Base-by-base conservation (phyloP, 2,113 vertebrate species). In the Sinocyclocheilus anophthalmus region DNA sequence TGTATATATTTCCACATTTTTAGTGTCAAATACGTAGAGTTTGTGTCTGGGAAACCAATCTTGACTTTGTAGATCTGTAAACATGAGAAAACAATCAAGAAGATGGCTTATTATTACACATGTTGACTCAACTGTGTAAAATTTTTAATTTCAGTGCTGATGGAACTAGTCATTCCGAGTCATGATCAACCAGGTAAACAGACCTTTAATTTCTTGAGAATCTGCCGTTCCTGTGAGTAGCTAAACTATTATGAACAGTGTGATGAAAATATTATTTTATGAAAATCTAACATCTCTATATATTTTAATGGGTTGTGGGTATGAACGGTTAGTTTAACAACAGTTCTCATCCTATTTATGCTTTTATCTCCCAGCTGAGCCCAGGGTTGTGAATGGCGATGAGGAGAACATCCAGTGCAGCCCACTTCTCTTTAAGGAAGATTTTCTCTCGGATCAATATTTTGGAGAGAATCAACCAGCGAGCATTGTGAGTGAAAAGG, bases 321-420 rank as follows among this genome's bases (percentile, higher is more conserved):
- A 10, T 72, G 2, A 39, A 4, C 18, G 42, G 18, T 72, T 39
- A 22, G 9, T 42, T 11, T 18, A 9, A 42, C 70, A 45, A n/a
- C 20, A 75, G 14, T 69, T 69, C 14, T 37, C 3, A 48, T 24
- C 12, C 12, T 61, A 18, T 69, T 75, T 9, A 5, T 55, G 4
- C 42, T 45, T 1, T 42, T 13, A 39, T 83, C 61, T 78, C 75
- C 20, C 86, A 95, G 94, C 88, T 72, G 87, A 84, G 3, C 81
- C 88, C 20, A 89, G 87, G 1, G 89, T 88, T 48, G 76, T 92
- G 55, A 85, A 67, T 0, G 86, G 78, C 92, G 96, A 97, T 20
- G 95, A 93, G 11, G 98, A 99, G 89, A 96, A 96, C 30, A 96
- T 97, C 2, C 94, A 94, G 14, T 98, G 96, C 87, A 95, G 96